A percentile compares a stretch with the other conserved stretches of the same genome.
Conservation (phyloP, 2,113 vertebrate genomes). For the Anarhynchus alexandrinus region DNA sequence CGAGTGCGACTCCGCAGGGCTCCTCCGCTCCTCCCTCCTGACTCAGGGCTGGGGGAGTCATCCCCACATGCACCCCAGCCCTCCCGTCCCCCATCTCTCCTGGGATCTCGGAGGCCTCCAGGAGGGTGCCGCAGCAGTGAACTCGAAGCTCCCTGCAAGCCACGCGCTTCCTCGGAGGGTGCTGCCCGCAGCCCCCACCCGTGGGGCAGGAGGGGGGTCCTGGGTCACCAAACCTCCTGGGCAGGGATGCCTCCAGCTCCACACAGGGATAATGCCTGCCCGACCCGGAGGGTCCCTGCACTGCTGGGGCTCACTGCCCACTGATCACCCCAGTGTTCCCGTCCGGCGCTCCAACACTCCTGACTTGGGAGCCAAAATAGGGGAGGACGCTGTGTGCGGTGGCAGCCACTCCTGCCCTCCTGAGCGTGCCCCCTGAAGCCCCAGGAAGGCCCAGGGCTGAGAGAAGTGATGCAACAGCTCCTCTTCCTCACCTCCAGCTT, state of each 20-base stretch:
- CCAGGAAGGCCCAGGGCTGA: background rate
- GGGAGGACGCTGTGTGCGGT: background rate
- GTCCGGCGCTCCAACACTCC: accelerated
- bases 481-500: background rate
- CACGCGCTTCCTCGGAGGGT: background rate
- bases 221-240: background rate
- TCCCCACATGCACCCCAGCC: background rate
- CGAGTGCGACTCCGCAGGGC: background rate
- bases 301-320: background rate
- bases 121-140: accelerated
- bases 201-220: background rate
- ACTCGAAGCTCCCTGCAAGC: background rate
- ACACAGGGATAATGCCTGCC: accelerated
- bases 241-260: background rate
- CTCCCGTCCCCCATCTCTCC: background rate
- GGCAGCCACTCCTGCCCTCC: background rate
- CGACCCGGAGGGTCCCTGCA: accelerated
- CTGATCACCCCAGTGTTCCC: background rate
- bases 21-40: background rate
- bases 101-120: background rate
- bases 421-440: accelerated
- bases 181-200: background rate
- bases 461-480: background rate
- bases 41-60: background rate
- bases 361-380: accelerated